Percentiles rank a stretch among this genome's conserved stretches.
Evolutionary conservation across 2,888 invertebrate genomes (phyloP).

Genomic region (Halictus ligatus): DNA sequence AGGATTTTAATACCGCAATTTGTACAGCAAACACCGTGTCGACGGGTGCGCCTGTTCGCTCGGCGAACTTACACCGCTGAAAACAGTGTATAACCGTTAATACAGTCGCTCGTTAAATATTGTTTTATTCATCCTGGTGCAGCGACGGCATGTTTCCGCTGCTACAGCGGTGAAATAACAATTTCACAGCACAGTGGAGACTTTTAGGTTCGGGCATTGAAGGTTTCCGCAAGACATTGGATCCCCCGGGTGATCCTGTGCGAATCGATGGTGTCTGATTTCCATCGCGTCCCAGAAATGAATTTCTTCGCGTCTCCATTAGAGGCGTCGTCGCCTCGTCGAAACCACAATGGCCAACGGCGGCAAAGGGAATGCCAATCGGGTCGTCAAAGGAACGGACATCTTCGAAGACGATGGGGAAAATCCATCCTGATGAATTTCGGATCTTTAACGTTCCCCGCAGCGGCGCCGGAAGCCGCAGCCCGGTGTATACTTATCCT

Average conservation of each 20-base stretch:
- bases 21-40: conserved; percentile 11
- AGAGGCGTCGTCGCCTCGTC: background rate
- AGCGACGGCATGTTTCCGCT: background rate
- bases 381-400: conserved; percentile 51
- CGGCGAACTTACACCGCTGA: background rate
- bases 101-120: conserved; percentile 30
- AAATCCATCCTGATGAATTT: conserved; percentile 41
- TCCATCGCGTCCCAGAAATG: background rate
- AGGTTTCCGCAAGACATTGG: background rate
- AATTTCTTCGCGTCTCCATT: background rate
- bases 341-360: background rate
- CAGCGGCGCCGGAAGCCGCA: background rate
- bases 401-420: conserved; percentile 28
- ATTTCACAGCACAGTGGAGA: background rate
- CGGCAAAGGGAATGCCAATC: conserved; percentile 63
- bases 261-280: background rate
- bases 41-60: background rate
- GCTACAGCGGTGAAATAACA: conserved; percentile 18
- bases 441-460: conserved; percentile 38
- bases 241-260: background rate
- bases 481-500: conserved; percentile 36
- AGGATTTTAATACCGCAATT: conserved; percentile 26
- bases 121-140: conserved; percentile 16
- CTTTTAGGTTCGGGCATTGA: background rate
- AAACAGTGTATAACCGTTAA: conserved; percentile 19